Percentiles rank a stretch among this genome's conserved stretches.
Evolutionary conservation across 2,888 invertebrate species (phyloP).

Genomic region (Pyrrhia umbra): DNA sequence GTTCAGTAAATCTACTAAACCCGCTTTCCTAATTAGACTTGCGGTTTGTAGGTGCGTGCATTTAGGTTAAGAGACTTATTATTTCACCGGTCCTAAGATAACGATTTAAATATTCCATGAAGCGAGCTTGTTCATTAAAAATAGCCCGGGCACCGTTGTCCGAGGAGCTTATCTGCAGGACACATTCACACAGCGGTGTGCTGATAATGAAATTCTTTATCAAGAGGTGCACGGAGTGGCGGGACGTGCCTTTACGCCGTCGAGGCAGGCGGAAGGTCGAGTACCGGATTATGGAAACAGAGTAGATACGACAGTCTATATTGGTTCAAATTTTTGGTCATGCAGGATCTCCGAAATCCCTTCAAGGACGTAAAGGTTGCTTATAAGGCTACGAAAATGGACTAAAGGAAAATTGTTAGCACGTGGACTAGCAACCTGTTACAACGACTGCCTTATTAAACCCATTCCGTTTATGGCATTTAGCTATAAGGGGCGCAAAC

Average conservation of each 20-base stretch:
- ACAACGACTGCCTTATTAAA: constrained; percentile 50
- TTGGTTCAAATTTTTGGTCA: constrained; percentile 33
- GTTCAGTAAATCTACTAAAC: constrained; percentile 24
- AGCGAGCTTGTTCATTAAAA: constrained; percentile 60
- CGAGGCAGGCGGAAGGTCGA: constrained; percentile 64
- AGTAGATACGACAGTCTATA: constrained; percentile 53
- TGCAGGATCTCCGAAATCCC: constrained; percentile 21
- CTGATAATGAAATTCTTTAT: constrained; percentile 87
- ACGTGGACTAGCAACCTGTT: constrained; percentile 47
- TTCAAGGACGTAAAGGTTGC: constrained; percentile 30
- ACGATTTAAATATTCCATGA: constrained; percentile 48
- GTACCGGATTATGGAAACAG: constrained; percentile 59
- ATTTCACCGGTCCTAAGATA: constrained; percentile 37
- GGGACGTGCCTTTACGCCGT: constrained; percentile 74
- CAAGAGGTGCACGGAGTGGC: constrained; percentile 78
- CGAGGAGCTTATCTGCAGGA: constrained; percentile 71
- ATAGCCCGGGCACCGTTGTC: constrained; percentile 55
- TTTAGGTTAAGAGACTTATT: constrained; percentile 44
- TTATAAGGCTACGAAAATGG: constrained; percentile 31
- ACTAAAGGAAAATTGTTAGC: constrained; percentile 33
- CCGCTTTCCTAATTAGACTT: constrained; percentile 44
- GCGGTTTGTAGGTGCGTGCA: constrained; percentile 32
- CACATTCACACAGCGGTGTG: constrained; percentile 76
- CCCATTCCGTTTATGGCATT: constrained; percentile 41
- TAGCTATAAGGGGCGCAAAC: constrained; percentile 28